These are phyloP conservation scores for Megaceryle maxima DNA, from an alignment of 2,113 vertebrate genomes.

Conservation along the genomic window DNA sequence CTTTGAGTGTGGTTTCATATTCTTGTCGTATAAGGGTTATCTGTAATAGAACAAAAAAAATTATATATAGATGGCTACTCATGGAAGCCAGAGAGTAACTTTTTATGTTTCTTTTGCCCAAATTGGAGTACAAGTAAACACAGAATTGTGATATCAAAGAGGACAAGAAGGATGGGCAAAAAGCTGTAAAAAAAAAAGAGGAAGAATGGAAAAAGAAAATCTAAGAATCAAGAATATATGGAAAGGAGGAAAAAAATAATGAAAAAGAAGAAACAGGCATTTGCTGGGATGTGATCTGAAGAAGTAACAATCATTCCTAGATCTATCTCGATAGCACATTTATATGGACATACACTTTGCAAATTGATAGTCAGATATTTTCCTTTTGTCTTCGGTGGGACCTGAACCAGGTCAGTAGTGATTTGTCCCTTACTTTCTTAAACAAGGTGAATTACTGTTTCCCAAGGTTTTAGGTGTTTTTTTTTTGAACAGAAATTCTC, in stretches of 20 bases:
- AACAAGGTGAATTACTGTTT: neutral
- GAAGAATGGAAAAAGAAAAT: neutral
- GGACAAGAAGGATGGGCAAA: neutral
- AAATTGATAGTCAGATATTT: neutral
- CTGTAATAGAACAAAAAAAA: slow-evolving; percentile 71
- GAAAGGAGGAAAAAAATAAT: neutral
- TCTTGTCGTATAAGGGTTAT: slow-evolving; percentile 85
- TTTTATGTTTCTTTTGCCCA: neutral
- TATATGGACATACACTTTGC: neutral
- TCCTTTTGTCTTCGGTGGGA: neutral
- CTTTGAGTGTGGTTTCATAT: slow-evolving; percentile 88
- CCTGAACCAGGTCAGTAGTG: neutral
- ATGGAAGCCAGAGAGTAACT: neutral
- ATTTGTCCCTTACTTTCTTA: neutral
- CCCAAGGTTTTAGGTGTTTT: neutral
- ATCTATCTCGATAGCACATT: neutral
- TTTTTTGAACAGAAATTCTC: neutral
- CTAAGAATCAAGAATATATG: neutral
- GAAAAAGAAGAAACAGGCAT: neutral
- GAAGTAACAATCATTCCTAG: neutral
- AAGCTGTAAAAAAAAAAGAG: neutral
- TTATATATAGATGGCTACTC: neutral
- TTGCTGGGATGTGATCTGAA: neutral
- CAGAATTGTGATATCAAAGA: neutral
- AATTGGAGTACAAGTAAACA: neutral